phyloP scores from a whole-genome alignment of 2,888 invertebrate genomes.

The Andrena bucephala region DNA sequence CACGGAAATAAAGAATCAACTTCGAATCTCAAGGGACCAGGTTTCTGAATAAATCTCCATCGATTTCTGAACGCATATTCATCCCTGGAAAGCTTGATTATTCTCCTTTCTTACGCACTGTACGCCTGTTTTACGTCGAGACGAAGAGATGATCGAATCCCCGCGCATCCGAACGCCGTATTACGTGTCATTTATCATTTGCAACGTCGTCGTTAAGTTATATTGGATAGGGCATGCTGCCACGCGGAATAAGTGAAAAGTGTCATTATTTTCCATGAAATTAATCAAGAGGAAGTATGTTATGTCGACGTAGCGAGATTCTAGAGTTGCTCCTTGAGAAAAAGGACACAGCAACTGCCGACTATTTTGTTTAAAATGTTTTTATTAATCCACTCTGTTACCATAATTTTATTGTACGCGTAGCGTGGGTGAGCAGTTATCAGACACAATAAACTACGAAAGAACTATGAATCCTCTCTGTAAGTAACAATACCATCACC shows the following conservation, averaged over 20 bases:
- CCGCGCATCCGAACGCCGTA: neutral
- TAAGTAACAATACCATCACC: neutral
- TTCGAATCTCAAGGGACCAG: neutral
- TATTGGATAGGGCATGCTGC: neutral
- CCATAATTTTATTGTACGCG: slow-evolving; percentile 37
- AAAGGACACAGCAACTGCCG: neutral
- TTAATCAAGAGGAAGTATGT: neutral
- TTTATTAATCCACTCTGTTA: slow-evolving; percentile 20
- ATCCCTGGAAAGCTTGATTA: neutral
- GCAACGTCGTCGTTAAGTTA: neutral
- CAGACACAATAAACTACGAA: slow-evolving; percentile 47
- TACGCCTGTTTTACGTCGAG: neutral
- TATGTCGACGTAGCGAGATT: neutral
- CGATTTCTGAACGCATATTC: neutral
- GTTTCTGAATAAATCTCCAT: neutral
- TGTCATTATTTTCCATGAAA: neutral
- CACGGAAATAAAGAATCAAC: neutral
- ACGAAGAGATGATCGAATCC: slow-evolving; percentile 1
- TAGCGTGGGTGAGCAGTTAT: slow-evolving; percentile 1
- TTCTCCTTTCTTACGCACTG: neutral
- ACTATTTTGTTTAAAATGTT: slow-evolving; percentile 18
- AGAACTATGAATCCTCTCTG: slow-evolving; percentile 2
- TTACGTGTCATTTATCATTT: slow-evolving; percentile 2
- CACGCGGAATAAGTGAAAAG: neutral
- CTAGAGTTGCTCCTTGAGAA: neutral